Evolutionary conservation across 2,888 invertebrate genomes (phyloP).

Genomic region (Stenurella melanura): DNA sequence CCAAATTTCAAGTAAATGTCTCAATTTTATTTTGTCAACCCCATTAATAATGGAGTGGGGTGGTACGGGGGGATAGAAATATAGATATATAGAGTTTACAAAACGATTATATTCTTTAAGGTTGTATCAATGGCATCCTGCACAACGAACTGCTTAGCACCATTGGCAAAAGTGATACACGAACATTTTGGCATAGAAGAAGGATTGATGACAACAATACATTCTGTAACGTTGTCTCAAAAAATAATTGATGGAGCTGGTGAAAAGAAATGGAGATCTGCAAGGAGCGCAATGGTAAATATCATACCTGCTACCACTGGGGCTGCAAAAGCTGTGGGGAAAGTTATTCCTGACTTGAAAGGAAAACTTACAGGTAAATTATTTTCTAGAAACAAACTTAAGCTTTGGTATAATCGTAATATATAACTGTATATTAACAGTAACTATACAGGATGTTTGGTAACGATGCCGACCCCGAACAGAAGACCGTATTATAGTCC

Average conservation of each 20-base stretch:
- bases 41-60: no score
- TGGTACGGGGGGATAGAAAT: no score
- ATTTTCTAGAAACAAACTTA: not conserved
- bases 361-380: conserved; percentile 84
- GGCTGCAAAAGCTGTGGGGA: conserved; percentile 88
- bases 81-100: no score
- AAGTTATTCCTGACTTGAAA: conserved; percentile 86
- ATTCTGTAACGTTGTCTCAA: conserved; percentile 86
- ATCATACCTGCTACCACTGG: conserved; percentile 86
- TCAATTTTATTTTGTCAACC: no score
- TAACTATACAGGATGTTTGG: no score
- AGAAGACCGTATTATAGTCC: no score
- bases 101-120: conserved; percentile 58
- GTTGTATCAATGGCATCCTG: conserved; percentile 86
- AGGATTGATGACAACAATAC: conserved; percentile 86
- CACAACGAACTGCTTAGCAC: conserved; percentile 90
- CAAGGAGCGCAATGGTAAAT: conserved; percentile 82
- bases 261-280: conserved; percentile 79
- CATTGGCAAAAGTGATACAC: conserved; percentile 85
- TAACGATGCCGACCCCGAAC: no score
- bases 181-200: conserved; percentile 83
- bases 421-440: no score
- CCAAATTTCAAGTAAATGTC: no score
- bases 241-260: conserved; percentile 83
- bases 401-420: no score